A percentile compares a stretch with the other conserved stretches of the same genome.
These are phyloP conservation scores for Anagyrus pseudococci DNA, from an alignment of 2,888 invertebrate species.

Conservation along the genomic window DNA sequence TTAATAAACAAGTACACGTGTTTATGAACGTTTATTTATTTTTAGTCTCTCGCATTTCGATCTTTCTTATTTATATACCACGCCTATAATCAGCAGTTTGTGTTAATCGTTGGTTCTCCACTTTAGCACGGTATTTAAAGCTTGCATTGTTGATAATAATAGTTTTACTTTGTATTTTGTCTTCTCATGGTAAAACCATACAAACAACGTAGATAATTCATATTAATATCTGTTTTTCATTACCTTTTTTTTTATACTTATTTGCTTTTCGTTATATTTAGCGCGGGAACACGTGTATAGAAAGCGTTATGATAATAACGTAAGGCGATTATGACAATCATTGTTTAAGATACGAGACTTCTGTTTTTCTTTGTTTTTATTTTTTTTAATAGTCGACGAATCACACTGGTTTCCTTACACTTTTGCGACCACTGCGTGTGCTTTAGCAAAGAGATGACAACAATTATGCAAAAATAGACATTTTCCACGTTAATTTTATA, in stretches of 20 bases:
- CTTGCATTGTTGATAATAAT: too few relatives aligned
- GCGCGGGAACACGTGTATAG: constrained; percentile 48
- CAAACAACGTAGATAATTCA: constrained; percentile 44
- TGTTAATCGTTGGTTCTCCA: too few relatives aligned
- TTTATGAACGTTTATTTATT: constrained; percentile 49
- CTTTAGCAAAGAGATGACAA: constrained; percentile 62
- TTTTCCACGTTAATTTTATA: too few relatives aligned
- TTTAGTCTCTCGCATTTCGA: constrained; percentile 41
- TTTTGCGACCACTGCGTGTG: constrained; percentile 41
- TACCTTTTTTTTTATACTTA: too few relatives aligned
- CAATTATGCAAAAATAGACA: constrained; percentile 65
- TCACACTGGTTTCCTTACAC: constrained; percentile 20
- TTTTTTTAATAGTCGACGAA: too few relatives aligned
- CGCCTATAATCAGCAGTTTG: constrained; percentile 39
- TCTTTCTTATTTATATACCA: constrained; percentile 33
- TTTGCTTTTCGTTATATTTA: constrained; percentile 39
- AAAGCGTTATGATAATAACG: constrained; percentile 47
- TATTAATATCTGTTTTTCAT: constrained; percentile 7
- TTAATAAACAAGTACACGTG: constrained; percentile 20
- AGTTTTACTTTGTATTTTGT: constrained; percentile 27
- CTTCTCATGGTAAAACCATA: constrained; percentile 47
- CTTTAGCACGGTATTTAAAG: constrained; percentile 51
- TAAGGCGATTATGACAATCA: constrained; percentile 50
- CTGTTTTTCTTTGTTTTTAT: constrained; percentile 32
- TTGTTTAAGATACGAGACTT: constrained; percentile 48